A percentile compares a stretch with the other conserved stretches of the same genome.
Conservation (phyloP, 1,140 invertebrate genomes). For the Elymnias hypermnestra region DNA sequence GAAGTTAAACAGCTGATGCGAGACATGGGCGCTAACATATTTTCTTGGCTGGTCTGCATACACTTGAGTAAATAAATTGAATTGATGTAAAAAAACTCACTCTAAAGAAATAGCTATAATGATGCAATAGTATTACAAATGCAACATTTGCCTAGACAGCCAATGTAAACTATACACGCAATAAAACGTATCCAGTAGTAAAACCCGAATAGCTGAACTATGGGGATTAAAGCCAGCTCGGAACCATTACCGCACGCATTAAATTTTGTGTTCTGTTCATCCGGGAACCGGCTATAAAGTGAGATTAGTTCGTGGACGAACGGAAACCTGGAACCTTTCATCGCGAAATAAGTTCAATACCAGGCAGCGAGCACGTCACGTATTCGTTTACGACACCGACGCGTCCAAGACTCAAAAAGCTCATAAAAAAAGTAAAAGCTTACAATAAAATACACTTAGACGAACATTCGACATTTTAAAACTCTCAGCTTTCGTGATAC, state of each 20-base stretch:
- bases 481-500: too few species aligned
- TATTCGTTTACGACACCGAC: not conserved
- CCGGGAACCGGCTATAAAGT: slow-evolving; percentile 4
- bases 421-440: too few species aligned
- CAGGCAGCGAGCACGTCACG: not conserved
- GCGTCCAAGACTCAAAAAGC: not conserved
- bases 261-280: slow-evolving; percentile 16
- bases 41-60: too few species aligned
- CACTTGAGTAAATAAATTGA: too few species aligned
- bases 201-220: slow-evolving; percentile 14
- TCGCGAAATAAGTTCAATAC: not conserved
- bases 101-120: too few species aligned
- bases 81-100: too few species aligned
- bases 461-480: too few species aligned
- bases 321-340: not conserved
- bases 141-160: too few species aligned
- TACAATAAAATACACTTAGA: too few species aligned
- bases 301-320: slow-evolving; percentile 11
- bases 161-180: slow-evolving; percentile 14
- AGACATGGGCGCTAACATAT: too few species aligned
- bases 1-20: too few species aligned
- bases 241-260: slow-evolving; percentile 15
- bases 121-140: too few species aligned
- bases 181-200: slow-evolving; percentile 14
- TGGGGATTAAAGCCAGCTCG: slow-evolving; percentile 15